Evolutionary conservation across 2,113 vertebrate species (phyloP).

Genomic region (Dipodomys spectabilis): DNA sequence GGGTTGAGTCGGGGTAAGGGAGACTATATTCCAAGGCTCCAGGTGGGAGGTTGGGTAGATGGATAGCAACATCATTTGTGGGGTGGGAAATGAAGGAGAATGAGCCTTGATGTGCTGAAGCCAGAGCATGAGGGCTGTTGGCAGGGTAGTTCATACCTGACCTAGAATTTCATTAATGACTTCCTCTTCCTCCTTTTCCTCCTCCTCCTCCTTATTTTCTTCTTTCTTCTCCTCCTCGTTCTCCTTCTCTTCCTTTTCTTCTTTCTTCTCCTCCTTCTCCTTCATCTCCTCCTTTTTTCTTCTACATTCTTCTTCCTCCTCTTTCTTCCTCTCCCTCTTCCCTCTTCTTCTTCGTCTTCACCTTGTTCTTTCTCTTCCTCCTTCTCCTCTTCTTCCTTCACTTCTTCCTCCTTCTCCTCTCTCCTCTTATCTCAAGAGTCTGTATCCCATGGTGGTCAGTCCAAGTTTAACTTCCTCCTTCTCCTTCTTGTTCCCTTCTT

Average conservation of each 20-base stretch:
- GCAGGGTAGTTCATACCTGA: not conserved
- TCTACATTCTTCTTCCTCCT: not conserved
- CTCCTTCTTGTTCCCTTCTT: not conserved
- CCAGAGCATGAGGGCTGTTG: not conserved
- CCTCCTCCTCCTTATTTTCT: not conserved
- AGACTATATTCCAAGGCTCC: not conserved
- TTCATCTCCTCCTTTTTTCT: not conserved
- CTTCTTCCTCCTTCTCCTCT: not conserved
- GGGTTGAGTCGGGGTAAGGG: not conserved
- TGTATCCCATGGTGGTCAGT: not conserved
- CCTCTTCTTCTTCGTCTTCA: not conserved
- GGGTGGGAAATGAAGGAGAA: not conserved
- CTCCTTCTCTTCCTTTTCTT: not conserved
- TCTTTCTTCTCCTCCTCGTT: no score
- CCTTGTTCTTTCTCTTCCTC: not conserved
- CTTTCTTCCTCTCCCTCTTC: not conserved
- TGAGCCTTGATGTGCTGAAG: not conserved
- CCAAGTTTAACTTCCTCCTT: not conserved
- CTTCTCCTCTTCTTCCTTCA: not conserved
- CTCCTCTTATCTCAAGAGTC: not conserved
- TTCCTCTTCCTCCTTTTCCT: not conserved
- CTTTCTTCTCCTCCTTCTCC: not conserved
- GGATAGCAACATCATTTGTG: not conserved
- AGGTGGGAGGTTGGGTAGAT: not conserved
- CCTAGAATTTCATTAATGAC: no score